Conservation (phyloP, 2,797 vertebrate genomes). For the Lepidocolaptes lacrymiger region DNA sequence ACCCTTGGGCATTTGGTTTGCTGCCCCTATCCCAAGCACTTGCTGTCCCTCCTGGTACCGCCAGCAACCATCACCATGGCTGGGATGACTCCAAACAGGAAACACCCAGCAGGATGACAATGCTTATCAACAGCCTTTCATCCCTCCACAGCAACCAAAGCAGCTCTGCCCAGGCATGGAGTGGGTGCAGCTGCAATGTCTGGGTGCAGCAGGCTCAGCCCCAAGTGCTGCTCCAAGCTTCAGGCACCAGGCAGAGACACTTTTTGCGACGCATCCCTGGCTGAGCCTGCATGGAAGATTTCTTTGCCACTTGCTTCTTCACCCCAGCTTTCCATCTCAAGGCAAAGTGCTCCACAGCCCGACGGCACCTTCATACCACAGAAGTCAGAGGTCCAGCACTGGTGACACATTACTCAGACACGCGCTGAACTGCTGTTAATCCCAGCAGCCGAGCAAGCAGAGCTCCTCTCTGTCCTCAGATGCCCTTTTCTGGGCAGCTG, state of each 20-base stretch:
- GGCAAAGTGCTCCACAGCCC: background rate
- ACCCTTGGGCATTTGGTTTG: background rate
- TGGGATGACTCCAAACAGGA: background rate
- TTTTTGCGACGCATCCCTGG: accelerated
- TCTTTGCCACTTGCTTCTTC: background rate
- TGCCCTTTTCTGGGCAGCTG: slow-evolving; percentile 15
- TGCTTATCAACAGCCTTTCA: background rate
- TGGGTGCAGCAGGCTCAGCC: background rate
- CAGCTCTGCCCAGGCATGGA: background rate
- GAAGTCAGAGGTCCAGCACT: background rate
- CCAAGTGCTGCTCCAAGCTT: background rate
- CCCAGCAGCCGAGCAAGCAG: background rate
- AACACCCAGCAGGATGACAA: background rate
- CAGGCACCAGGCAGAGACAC: background rate
- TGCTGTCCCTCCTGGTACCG: background rate
- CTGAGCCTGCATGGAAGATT: background rate
- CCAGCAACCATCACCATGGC: background rate
- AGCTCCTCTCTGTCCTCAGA: slow-evolving; percentile 21
- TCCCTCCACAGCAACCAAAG: background rate
- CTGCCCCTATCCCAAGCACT: accelerated
- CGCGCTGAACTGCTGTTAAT: background rate
- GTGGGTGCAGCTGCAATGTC: background rate
- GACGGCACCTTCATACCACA: background rate
- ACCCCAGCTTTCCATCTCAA: background rate
- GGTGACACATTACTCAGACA: background rate